A percentile compares a stretch with the other conserved stretches of the same genome.
Evolutionary conservation across 2,113 vertebrate genomes (phyloP).

Genomic region (Ramphastos sulfuratus): DNA sequence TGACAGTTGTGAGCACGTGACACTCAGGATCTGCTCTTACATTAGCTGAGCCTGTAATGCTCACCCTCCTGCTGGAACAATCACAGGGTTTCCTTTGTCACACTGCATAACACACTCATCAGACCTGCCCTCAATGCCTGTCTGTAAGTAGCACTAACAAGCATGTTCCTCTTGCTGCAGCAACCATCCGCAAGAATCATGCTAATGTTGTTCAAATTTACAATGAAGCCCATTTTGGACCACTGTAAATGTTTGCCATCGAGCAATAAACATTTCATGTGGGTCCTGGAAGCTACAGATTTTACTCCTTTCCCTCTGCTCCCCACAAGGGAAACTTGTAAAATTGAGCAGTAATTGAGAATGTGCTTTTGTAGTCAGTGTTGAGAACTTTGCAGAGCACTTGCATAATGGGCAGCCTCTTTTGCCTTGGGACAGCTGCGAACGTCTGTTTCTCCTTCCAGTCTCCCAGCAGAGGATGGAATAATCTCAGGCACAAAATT

Average conservation of each 20-base stretch:
- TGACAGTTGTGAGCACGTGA: not conserved
- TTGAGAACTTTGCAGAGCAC: not conserved
- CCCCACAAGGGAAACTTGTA: not conserved
- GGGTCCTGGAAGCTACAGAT: not conserved
- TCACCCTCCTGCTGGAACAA: not conserved
- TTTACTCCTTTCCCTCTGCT: not conserved
- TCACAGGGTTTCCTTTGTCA: not conserved
- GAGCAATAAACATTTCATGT: not conserved
- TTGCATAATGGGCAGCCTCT: not conserved
- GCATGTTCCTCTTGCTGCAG: conserved; percentile 48
- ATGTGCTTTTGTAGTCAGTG: not conserved
- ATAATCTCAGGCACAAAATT: not conserved
- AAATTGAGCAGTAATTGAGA: not conserved
- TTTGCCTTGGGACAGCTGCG: not conserved
- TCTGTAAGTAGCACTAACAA: conserved; percentile 4
- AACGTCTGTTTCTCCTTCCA: not conserved
- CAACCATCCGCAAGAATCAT: not conserved
- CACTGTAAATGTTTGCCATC: not conserved
- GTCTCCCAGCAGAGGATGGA: not conserved
- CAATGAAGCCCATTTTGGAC: not conserved
- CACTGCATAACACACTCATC: not conserved
- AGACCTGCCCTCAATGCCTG: not conserved
- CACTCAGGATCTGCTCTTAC: not conserved
- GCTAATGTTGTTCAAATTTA: not conserved
- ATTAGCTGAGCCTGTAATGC: fast-evolving